Percentiles rank a stretch among this genome's conserved stretches.
phyloP scores from a whole-genome alignment of 2,888 invertebrate genomes.

The Chesias legatella region DNA sequence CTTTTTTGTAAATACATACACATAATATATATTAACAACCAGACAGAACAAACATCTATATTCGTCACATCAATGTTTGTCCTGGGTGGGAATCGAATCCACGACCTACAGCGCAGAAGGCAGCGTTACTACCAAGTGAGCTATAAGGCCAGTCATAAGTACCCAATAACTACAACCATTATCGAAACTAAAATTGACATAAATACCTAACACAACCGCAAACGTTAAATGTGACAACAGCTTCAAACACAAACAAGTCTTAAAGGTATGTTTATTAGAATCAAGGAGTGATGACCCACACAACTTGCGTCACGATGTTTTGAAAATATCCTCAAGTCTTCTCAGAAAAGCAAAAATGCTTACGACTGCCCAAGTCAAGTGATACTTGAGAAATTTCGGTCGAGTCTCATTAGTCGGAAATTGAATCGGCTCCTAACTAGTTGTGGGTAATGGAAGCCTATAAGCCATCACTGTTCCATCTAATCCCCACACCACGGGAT shows the following conservation, averaged over 20 bases:
- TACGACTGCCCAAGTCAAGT: conserved; percentile 14
- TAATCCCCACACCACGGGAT: conserved; percentile 27
- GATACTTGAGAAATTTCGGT: conserved; percentile 24
- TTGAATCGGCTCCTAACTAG: conserved; percentile 32
- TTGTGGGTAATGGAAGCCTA: conserved; percentile 35
- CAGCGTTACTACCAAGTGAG: too few relatives aligned
- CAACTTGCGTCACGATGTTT: conserved; percentile 35
- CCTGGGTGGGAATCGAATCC: too few relatives aligned
- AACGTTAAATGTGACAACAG: not conserved
- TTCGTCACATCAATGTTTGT: too few relatives aligned
- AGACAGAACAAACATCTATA: too few relatives aligned
- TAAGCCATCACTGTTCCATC: conserved; percentile 28
- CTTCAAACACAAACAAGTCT: conserved; percentile 10
- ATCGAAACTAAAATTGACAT: not conserved
- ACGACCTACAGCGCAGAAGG: too few relatives aligned
- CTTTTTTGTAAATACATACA: too few relatives aligned
- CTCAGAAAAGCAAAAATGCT: conserved; percentile 32
- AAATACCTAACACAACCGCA: not conserved
- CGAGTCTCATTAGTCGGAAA: conserved; percentile 27
- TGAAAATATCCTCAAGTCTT: conserved; percentile 34
- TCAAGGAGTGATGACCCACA: conserved; percentile 36
- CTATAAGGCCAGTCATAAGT: too few relatives aligned
- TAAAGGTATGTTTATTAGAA: conserved; percentile 5
- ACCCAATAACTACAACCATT: not conserved
- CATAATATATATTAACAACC: too few relatives aligned